Evolutionary conservation across 23 tunicate genomes (phyloP).

Genomic region (Halocynthia aurantium): DNA sequence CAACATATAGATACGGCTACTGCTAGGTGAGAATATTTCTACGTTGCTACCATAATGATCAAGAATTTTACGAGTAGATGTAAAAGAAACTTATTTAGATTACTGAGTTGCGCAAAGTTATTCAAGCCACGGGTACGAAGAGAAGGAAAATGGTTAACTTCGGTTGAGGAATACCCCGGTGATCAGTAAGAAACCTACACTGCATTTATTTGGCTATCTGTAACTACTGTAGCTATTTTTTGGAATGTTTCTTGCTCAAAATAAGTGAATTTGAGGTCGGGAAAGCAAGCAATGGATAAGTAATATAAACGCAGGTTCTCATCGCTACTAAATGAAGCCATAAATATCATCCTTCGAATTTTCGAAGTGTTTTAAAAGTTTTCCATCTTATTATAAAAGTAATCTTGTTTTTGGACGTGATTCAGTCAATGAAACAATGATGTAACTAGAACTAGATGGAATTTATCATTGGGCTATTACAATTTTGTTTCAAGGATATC

Average conservation of each 20-base stretch:
- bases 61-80: no score
- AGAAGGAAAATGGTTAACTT: conserved; percentile 94
- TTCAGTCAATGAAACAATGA: no score
- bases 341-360: no score
- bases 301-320: not conserved
- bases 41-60: not conserved
- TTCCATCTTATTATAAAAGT: no score
- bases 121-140: conserved; percentile 84
- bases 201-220: not conserved
- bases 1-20: conserved; percentile 13
- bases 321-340: no score
- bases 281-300: not conserved
- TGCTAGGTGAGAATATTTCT: conserved; percentile 6
- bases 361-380: no score
- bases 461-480: not conserved
- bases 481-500: no score
- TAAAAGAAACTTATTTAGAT: conserved; percentile 4
- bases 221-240: no score
- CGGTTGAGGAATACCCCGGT: conserved; percentile 58
- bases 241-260: no score
- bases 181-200: conserved; percentile 38
- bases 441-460: not conserved
- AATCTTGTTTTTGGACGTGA: no score
- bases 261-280: not conserved
- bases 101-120: conserved; percentile 57